Conservation (phyloP, 1,140 invertebrate species). For the Bradynema listronoti region DNA sequence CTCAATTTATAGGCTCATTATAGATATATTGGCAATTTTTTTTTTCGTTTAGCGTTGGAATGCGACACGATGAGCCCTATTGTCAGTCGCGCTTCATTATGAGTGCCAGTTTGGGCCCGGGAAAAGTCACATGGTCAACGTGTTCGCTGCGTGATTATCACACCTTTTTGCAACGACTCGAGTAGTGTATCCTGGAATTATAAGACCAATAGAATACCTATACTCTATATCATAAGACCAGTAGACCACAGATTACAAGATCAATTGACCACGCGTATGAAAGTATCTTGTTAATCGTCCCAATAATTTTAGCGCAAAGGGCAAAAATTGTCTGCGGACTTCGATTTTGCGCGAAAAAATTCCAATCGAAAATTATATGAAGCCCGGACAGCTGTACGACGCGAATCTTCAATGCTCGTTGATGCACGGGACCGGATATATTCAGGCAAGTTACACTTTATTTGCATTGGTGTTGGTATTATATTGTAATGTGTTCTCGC, state of each 20-base stretch:
- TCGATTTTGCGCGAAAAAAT: slow-evolving; percentile 49
- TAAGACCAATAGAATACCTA: no score
- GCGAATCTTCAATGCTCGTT: slow-evolving; percentile 50
- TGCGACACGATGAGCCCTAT: slow-evolving; percentile 58
- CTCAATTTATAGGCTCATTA: no score
- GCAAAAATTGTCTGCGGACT: slow-evolving; percentile 52
- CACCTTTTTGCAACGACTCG: slow-evolving; percentile 52
- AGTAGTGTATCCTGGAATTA: slow-evolving; percentile 32
- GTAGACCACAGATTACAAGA: background rate
- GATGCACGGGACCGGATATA: slow-evolving; percentile 55
- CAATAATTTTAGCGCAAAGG: slow-evolving; percentile 37
- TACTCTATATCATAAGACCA: no score
- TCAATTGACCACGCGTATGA: slow-evolving; percentile 13
- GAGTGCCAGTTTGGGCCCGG: slow-evolving; percentile 59
- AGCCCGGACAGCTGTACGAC: slow-evolving; percentile 57
- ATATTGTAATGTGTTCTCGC: no score
- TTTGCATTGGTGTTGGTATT: background rate
- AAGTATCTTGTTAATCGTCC: slow-evolving; percentile 8
- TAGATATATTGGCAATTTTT: no score
- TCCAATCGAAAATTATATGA: slow-evolving; percentile 30
- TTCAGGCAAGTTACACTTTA: slow-evolving; percentile 42
- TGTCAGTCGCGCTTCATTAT: slow-evolving; percentile 56
- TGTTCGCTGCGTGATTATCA: slow-evolving; percentile 58
- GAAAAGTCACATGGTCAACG: slow-evolving; percentile 60
- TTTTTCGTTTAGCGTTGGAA: no score